Percentiles rank a stretch among this genome's conserved stretches.
Conservation (phyloP, 2,113 vertebrate genomes). For the Corapipo altera region DNA sequence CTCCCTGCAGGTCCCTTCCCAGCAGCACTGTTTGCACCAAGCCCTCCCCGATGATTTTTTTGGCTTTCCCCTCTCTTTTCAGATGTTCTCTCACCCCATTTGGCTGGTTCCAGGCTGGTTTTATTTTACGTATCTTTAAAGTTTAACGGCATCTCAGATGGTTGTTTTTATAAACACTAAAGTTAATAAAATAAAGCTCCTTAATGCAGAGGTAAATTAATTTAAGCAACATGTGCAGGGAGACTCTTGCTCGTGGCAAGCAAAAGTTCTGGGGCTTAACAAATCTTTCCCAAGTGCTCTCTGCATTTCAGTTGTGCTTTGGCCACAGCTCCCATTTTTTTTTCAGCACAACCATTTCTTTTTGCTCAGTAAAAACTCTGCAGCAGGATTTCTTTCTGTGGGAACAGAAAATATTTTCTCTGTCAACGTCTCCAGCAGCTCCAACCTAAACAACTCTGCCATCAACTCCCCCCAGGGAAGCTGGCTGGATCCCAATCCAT, state of each 20-base stretch:
- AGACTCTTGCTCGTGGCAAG: not conserved
- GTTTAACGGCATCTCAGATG: not conserved
- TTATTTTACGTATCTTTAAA: not conserved
- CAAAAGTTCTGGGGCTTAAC: not conserved
- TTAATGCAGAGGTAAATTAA: not conserved
- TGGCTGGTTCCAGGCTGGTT: not conserved
- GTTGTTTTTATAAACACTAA: not conserved
- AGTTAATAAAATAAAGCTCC: not conserved
- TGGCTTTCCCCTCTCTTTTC: not conserved
- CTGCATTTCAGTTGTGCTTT: not conserved
- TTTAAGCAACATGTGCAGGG: not conserved
- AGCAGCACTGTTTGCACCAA: not conserved
- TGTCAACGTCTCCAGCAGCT: not conserved
- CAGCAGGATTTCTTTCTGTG: not conserved
- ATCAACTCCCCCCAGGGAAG: not conserved
- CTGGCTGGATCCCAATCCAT: not conserved
- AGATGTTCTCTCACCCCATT: not conserved
- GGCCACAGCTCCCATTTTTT: not conserved
- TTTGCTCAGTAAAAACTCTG: not conserved
- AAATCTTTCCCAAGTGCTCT: not conserved
- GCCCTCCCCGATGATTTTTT: not conserved
- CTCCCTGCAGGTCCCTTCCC: not conserved
- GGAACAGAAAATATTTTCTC: constrained; percentile 25
- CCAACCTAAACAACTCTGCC: not conserved
- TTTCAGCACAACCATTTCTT: not conserved